phyloP scores from a whole-genome alignment of 2,888 invertebrate species.

The Acrobasis consociella region DNA sequence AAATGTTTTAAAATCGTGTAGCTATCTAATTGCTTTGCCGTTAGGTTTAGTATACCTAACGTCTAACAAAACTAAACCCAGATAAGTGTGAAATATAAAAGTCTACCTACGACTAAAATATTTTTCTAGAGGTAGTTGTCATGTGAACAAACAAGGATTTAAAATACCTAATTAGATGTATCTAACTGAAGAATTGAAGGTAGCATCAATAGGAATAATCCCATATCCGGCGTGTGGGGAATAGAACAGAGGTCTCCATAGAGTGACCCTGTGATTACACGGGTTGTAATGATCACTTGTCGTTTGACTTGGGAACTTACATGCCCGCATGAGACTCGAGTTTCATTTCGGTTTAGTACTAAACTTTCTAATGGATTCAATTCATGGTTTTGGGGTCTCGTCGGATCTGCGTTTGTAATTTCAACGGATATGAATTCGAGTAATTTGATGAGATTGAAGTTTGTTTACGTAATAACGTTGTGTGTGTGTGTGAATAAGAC shows the following conservation, averaged over 20 bases:
- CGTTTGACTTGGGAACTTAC: slow-evolving; percentile 16
- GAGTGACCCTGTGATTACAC: slow-evolving; percentile 1
- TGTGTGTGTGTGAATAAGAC: too few relatives aligned
- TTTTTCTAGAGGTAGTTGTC: too few relatives aligned
- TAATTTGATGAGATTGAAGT: not conserved
- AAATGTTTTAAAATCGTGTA: too few relatives aligned
- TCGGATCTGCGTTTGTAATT: slow-evolving; percentile 6
- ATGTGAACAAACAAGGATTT: too few relatives aligned
- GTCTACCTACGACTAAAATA: too few relatives aligned
- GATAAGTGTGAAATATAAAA: too few relatives aligned
- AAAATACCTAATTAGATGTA: too few relatives aligned
- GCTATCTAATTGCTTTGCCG: too few relatives aligned
- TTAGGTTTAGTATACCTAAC: too few relatives aligned
- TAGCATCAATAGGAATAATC: not conserved
- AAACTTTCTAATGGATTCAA: slow-evolving; percentile 17
- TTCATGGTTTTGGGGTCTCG: slow-evolving; percentile 15
- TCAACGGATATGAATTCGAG: not conserved
- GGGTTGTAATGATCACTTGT: slow-evolving; percentile 16
- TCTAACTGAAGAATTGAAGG: not conserved
- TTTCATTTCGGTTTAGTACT: slow-evolving; percentile 18
- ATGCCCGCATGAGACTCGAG: slow-evolving; percentile 7
- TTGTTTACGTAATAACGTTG: too few relatives aligned
- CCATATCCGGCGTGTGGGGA: not conserved
- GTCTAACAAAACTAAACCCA: too few relatives aligned
- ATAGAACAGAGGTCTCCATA: slow-evolving; percentile 1